Conservation (phyloP, 2,888 invertebrate species). For the Drosophila paranaensis region DNA sequence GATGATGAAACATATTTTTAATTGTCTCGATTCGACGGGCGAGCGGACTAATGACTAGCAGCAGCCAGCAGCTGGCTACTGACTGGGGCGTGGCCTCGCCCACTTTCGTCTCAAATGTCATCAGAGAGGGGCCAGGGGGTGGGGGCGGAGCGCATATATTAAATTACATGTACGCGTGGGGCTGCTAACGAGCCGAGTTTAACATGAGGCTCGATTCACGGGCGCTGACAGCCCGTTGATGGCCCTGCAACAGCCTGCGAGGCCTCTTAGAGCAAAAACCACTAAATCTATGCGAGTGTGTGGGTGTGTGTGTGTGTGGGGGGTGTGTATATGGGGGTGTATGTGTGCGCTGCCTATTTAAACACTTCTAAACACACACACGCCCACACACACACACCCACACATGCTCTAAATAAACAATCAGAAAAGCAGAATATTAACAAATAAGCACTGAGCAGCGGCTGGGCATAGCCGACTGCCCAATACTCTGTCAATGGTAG, state of each 20-base stretch:
- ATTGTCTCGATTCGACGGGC: constrained; percentile 54
- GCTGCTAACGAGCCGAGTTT: constrained; percentile 55
- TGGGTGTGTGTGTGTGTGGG: not conserved
- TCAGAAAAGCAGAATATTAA: constrained; percentile 66
- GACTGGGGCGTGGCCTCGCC: not conserved
- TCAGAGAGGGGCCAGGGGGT: not conserved
- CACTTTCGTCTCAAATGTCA: constrained; percentile 33
- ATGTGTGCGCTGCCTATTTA: constrained; percentile 53
- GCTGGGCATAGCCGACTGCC: not conserved
- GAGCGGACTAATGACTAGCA: constrained; percentile 49
- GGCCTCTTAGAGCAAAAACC: constrained; percentile 61
- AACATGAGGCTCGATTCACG: constrained; percentile 56
- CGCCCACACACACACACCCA: not conserved
- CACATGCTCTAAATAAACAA: constrained; percentile 65
- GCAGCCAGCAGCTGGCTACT: constrained; percentile 1
- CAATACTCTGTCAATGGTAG: not conserved
- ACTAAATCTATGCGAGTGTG: constrained; percentile 36
- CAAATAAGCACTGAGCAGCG: not conserved
- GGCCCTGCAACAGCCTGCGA: constrained; percentile 20
- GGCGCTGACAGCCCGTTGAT: constrained; percentile 24
- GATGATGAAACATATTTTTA: constrained; percentile 62
- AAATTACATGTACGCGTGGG: constrained; percentile 61
- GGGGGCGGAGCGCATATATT: constrained; percentile 48
- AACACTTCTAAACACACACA: constrained; percentile 38
- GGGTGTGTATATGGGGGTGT: not conserved